Base-by-base conservation (phyloP, 2,797 vertebrate genomes). In the Helarctos malayanus region DNA sequence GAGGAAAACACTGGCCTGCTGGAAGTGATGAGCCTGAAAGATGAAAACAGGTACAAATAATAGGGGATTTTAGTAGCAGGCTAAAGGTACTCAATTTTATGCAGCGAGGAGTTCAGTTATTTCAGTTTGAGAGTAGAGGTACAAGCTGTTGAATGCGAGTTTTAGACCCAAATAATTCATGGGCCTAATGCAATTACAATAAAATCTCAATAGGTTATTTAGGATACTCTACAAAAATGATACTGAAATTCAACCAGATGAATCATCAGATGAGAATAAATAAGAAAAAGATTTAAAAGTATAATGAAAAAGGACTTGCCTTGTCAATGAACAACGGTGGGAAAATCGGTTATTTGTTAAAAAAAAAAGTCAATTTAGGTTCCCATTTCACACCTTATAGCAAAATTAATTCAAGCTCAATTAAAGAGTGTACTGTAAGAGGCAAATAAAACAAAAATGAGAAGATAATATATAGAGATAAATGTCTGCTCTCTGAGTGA, bases 161-260 rank as follows among this genome's bases (percentile, higher is more conserved):
- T 96, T 95, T 65, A 86, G 47, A 75, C 3, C 18, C 41, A 88
- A 92, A 92, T 95, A 54, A 91, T 81, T n/a, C 56, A 75, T 76
- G 27, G 59, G 41, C 15, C 38, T 56, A 75, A 65, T 80, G n/a
- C 45, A 95, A 78, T 91, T 85, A 68, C 59, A 54, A 27, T 96
- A 78, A 92, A 91, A 93, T 78, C 5, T 68, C 18, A 49, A 38
- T 73, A 73, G 57, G 1, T 78, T 89, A 69, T 93, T 91, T 76
- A 89, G 52, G 52, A 71, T 32, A 16, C 10, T 80, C 57, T 73
- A 84, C 59, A 95, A 95, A 92, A 92, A 65, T 75, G 29, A 79
- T 63, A 52, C 35, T 29, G 2, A 87, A 90, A 92, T 92, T 88
- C 81, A 71, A 86, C 29, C 54, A 69, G 56, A 90, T 7, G 27